A percentile compares a stretch with the other conserved stretches of the same genome.
phyloP scores from a whole-genome alignment of 2,888 invertebrate species.

The Mylabris sibirica region DNA sequence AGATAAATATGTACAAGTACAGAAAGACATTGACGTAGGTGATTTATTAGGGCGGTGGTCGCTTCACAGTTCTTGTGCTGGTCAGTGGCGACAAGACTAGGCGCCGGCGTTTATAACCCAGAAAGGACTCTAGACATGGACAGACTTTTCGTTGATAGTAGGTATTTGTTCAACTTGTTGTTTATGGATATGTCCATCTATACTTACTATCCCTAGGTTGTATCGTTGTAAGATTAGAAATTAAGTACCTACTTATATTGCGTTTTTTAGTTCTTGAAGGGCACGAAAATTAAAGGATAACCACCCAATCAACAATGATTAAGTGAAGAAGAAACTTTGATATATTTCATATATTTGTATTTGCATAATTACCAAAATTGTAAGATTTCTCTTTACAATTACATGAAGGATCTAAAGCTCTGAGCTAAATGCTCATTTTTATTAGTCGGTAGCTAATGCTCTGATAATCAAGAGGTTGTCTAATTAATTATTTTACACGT shows the following conservation, averaged over 20 bases:
- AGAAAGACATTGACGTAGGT: slow-evolving; percentile 12
- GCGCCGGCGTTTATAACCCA: slow-evolving; percentile 45
- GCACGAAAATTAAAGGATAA: neutral
- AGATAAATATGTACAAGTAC: neutral
- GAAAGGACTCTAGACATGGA: slow-evolving; percentile 28
- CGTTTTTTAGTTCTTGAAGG: neutral
- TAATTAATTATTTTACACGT: too few species aligned
- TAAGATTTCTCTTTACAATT: too few species aligned
- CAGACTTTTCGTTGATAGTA: slow-evolving; percentile 29
- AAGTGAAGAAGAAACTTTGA: too few species aligned
- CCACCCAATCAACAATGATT: too few species aligned
- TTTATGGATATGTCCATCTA: slow-evolving; percentile 27
- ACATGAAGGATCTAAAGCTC: too few species aligned
- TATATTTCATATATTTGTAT: too few species aligned
- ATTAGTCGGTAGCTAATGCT: too few species aligned
- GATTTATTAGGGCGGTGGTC: slow-evolving; percentile 26
- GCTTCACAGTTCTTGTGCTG: slow-evolving; percentile 29
- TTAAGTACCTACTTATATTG: neutral
- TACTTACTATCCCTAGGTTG: too few species aligned
- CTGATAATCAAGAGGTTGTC: too few species aligned
- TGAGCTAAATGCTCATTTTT: too few species aligned
- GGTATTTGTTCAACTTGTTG: slow-evolving; percentile 29
- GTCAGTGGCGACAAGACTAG: slow-evolving; percentile 43
- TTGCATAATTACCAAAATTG: too few species aligned
- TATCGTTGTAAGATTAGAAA: neutral